Evolutionary conservation across 1,140 invertebrate genomes (phyloP).

Genomic region (Contarinia nasturtii): DNA sequence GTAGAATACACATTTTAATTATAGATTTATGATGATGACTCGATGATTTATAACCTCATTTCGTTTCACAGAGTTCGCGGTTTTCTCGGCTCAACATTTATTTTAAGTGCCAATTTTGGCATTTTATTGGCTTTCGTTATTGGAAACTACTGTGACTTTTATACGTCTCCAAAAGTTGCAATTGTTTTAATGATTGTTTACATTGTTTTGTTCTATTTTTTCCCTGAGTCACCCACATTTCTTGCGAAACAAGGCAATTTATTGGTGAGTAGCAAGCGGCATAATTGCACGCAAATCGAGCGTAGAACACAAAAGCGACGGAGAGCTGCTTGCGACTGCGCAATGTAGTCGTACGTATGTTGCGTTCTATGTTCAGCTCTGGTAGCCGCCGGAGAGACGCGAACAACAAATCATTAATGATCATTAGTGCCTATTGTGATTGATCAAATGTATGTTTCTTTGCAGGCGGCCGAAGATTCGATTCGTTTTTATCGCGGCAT

Average conservation of each 20-base stretch:
- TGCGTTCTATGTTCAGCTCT: too few species aligned
- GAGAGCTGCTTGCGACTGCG: too few species aligned
- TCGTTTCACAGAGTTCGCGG: slow-evolving; percentile 31
- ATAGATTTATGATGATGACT: neutral
- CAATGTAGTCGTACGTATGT: too few species aligned
- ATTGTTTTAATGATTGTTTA: slow-evolving; percentile 7
- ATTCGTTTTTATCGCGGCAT: slow-evolving; percentile 18
- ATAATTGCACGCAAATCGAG: too few species aligned
- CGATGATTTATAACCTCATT: neutral
- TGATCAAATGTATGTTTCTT: too few species aligned
- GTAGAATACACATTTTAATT: neutral
- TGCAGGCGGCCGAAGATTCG: slow-evolving; percentile 13
- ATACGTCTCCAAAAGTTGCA: slow-evolving; percentile 19
- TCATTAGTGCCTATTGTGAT: too few species aligned
- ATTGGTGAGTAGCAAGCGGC: neutral
- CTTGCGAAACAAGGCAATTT: slow-evolving; percentile 6
- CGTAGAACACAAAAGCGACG: too few species aligned
- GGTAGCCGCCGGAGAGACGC: too few species aligned
- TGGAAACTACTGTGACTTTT: slow-evolving; percentile 26
- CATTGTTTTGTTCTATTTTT: slow-evolving; percentile 6
- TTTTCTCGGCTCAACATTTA: slow-evolving; percentile 30
- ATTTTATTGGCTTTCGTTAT: slow-evolving; percentile 33
- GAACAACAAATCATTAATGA: too few species aligned
- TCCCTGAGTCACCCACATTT: slow-evolving; percentile 12
- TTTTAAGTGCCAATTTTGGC: slow-evolving; percentile 36